Percentiles rank a stretch among this genome's conserved stretches.
Evolutionary conservation across 2,113 vertebrate genomes (phyloP).

Genomic region (Upupa epops): DNA sequence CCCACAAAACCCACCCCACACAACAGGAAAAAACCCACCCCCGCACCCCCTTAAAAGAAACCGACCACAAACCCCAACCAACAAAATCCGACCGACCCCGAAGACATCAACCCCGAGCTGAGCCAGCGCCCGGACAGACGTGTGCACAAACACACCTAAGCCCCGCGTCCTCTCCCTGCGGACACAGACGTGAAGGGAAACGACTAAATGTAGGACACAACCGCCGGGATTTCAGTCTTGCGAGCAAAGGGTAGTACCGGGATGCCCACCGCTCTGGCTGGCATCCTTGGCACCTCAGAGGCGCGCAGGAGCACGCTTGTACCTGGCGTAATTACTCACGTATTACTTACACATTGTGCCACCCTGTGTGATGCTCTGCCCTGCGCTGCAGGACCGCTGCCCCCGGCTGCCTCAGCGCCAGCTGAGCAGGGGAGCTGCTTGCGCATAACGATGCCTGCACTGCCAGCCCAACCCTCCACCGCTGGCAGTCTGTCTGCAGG

Average conservation of each 20-base stretch:
- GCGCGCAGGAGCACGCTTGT: not conserved
- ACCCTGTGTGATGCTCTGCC: too few species aligned
- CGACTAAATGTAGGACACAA: too few species aligned
- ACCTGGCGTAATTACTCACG: not conserved
- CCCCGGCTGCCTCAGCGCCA: not conserved
- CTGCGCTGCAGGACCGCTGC: not conserved
- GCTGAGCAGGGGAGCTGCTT: not conserved
- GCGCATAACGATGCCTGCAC: rapidly evolving
- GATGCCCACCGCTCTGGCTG: not conserved
- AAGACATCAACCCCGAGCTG: not conserved
- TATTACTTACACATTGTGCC: too few species aligned
- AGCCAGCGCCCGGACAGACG: not conserved
- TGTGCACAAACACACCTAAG: not conserved
- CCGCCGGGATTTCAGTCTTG: not conserved
- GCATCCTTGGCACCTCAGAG: not conserved
- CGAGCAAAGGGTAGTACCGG: too few species aligned
- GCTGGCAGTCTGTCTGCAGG: too few species aligned
- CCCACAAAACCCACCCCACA: not conserved
- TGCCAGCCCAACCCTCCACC: not conserved
- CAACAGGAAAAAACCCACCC: too few species aligned
- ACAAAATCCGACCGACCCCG: not conserved
- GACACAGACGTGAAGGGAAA: too few species aligned
- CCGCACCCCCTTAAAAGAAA: too few species aligned
- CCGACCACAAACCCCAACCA: too few species aligned
- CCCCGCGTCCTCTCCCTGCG: too few species aligned